Conservation (phyloP, 2,113 vertebrate species). For the Embiotoca jacksoni region DNA sequence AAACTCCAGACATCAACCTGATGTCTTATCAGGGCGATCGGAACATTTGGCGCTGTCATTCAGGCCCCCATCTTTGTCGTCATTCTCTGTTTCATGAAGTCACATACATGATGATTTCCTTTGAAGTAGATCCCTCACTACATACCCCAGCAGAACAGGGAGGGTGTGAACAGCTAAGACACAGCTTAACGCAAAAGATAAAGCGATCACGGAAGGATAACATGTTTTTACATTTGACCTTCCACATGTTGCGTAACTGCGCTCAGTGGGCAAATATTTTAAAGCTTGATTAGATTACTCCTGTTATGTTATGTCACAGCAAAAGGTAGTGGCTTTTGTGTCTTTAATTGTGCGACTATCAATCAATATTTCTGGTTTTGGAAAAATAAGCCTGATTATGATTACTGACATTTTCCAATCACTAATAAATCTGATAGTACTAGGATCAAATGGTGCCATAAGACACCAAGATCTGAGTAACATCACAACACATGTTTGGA, state of each 20-base stretch:
- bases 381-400: not conserved
- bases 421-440: constrained; percentile 1
- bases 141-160: constrained; percentile 37
- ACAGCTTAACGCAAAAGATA: constrained; percentile 50
- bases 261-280: not conserved
- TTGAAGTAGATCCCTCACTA: constrained; percentile 62
- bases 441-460: not conserved
- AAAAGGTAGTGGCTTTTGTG: too few species aligned
- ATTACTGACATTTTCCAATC: not conserved
- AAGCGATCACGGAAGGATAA: constrained; percentile 28
- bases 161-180: constrained; percentile 39
- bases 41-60: constrained; percentile 60
- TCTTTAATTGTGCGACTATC: not conserved
- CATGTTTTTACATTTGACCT: constrained; percentile 60
- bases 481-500: not conserved
- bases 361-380: not conserved
- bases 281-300: too few species aligned
- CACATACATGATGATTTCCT: constrained; percentile 31
- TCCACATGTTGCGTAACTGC: constrained; percentile 44
- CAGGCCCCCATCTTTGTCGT: constrained; percentile 21
- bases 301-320: too few species aligned
- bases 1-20: not conserved
- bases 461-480: not conserved
- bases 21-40: constrained; percentile 33
- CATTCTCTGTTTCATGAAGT: constrained; percentile 13